phyloP scores from a whole-genome alignment of 2,113 vertebrate genomes.

The Echinops telfairi region DNA sequence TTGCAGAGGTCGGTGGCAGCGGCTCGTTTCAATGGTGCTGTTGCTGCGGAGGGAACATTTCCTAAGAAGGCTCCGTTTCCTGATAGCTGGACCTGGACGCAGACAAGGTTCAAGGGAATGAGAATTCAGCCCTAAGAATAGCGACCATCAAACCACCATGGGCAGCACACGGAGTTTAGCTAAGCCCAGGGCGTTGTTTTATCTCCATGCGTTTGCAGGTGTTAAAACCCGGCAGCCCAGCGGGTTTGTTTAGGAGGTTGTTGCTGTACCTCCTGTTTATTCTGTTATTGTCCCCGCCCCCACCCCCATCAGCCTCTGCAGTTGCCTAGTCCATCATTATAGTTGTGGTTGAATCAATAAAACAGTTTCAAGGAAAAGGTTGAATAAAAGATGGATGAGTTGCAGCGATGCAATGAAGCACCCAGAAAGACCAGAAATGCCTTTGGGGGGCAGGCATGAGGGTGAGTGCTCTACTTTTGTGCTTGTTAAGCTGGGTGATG shows the following conservation, averaged over 20 bases:
- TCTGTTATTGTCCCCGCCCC: constrained; percentile 1
- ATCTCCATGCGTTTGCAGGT: not conserved
- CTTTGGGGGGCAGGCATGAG: not conserved
- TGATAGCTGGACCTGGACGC: not conserved
- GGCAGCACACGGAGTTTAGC: not conserved
- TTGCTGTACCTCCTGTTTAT: not conserved
- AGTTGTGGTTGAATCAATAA: constrained; percentile 62
- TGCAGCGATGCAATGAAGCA: constrained; percentile 61
- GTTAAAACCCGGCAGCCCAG: not conserved
- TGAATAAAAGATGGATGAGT: constrained; percentile 60
- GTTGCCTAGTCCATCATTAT: constrained; percentile 58
- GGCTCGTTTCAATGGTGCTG: too few relatives aligned
- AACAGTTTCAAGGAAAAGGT: constrained; percentile 51
- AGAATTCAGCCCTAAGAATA: constrained; percentile 46
- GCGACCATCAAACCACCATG: not conserved
- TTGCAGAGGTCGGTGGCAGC: too few relatives aligned
- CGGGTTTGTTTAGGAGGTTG: not conserved
- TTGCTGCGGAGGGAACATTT: not conserved
- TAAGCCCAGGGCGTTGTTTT: not conserved
- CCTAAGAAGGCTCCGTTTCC: not conserved
- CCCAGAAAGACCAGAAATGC: constrained; percentile 11
- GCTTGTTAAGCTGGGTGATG: too few relatives aligned
- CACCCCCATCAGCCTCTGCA: not conserved
- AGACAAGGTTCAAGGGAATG: constrained; percentile 52
- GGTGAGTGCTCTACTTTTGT: not conserved